Evolutionary conservation across 1,140 invertebrate species (phyloP).

Genomic region (Macrobrachium rosenbergii): DNA sequence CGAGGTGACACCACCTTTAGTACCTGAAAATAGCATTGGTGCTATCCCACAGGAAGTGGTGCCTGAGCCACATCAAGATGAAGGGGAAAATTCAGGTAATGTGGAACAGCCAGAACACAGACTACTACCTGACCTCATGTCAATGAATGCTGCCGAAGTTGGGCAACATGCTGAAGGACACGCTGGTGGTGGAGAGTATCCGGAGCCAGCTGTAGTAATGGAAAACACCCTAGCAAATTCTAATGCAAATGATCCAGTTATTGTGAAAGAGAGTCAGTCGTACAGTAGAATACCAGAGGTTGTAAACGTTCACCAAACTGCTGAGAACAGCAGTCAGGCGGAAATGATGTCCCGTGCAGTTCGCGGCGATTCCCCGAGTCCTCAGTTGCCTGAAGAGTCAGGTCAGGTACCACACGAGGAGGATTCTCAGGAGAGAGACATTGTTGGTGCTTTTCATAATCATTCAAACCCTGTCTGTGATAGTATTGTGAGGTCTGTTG

Average conservation of each 20-base stretch:
- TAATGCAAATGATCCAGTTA: conserved; percentile 55
- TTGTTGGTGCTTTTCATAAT: conserved; percentile 31
- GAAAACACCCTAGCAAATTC: conserved; percentile 55
- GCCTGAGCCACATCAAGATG: neutral
- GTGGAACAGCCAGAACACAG: conserved; percentile 40
- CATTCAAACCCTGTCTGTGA: conserved; percentile 45
- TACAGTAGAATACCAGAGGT: conserved; percentile 61
- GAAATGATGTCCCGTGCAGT: neutral
- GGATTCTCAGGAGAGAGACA: neutral
- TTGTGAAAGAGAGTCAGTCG: conserved; percentile 63
- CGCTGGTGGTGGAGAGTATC: conserved; percentile 27
- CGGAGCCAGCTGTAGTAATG: conserved; percentile 60
- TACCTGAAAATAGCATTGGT: neutral
- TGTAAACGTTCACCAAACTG: conserved; percentile 64
- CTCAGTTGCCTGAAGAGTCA: neutral
- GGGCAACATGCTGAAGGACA: conserved; percentile 4
- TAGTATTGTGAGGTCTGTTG: conserved; percentile 29
- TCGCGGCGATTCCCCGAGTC: neutral
- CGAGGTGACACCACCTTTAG: neutral
- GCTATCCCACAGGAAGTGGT: neutral
- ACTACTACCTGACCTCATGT: conserved; percentile 62
- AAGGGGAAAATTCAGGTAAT: neutral
- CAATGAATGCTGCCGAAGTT: conserved; percentile 42
- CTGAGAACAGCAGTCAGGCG: conserved; percentile 32
- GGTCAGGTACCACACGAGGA: conserved; percentile 11